Conservation (phyloP, 2,113 vertebrate genomes). For the Dissostichus mawsoni region DNA sequence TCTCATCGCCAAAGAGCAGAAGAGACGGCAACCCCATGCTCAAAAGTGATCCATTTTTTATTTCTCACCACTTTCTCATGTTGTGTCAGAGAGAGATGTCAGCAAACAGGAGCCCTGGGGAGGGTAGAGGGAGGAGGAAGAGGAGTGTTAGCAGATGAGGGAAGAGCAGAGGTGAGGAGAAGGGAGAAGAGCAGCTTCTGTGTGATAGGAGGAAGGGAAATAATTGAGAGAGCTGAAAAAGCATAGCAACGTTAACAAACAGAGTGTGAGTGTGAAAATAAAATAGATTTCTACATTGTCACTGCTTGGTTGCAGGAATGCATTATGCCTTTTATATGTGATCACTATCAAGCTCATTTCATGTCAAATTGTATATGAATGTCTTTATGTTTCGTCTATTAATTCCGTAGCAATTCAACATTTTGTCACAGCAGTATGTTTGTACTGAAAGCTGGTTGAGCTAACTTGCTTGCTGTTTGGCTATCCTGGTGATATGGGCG, state of each 20-base stretch:
- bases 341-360: conserved; percentile 1
- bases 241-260: conserved; percentile 15
- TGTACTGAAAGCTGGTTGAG: conserved; percentile 57
- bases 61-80: conserved; percentile 72
- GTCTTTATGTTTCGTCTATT: not conserved
- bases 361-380: not conserved
- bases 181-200: not conserved
- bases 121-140: conserved; percentile 34
- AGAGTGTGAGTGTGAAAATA: not conserved
- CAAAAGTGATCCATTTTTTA: conserved; percentile 79
- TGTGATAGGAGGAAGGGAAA: not conserved
- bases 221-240: conserved; percentile 21
- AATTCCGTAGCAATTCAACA: conserved; percentile 19
- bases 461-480: conserved; percentile 57
- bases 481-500: conserved; percentile 86
- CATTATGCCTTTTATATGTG: not conserved
- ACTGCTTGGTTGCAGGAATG: not conserved
- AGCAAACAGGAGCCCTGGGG: conserved; percentile 65
- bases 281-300: conserved; percentile 5
- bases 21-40: conserved; percentile 54
- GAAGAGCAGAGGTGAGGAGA: conserved; percentile 44
- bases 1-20: conserved; percentile 47
- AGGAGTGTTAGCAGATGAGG: conserved; percentile 15
- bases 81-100: conserved; percentile 67
- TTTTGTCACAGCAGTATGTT: conserved; percentile 47